Base-by-base conservation (phyloP, 2,888 invertebrate genomes). In the Ligdia adustata region DNA sequence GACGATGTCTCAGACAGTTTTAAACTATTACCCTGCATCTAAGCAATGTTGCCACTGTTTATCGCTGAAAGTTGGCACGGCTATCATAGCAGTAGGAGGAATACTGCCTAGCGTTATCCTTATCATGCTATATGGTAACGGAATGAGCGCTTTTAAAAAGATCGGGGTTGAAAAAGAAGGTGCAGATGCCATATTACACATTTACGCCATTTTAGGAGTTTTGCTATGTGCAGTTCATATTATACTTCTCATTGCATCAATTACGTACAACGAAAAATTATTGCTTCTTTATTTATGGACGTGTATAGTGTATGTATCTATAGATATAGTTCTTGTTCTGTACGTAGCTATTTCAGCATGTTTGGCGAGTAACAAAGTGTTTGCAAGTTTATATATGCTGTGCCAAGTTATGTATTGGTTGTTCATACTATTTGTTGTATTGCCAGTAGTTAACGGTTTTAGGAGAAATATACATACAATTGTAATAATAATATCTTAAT, bases 381-480 rank as follows among this genome's bases (percentile, higher is more conserved):
- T 24, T 5, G 71, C 62, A 6, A 9, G 62, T 0, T 1, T 51
- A 2, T 29, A 69, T 14, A 29, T 69, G 2, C 3, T 65, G 5
- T 32, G 55, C 9, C 62, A 69, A 59, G 0, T 64, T 9, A 14
- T 63, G 1, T 72, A 67, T 44, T 82, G 82, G 79, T 16, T 67
- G 6, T 26, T 68, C 45, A 46, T 76, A 20, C 74, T 70, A 48
- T 7, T 49, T 12, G 63, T 63, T 42, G 34, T 79, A 18, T 64
- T 82, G 12, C 69, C 79, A 6, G 65, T 72, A 9, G 69, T 82
- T 4, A 82, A 82, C 52, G 82, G 82, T 27, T 79, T 75, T 40
- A 74, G 83, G 39, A 64, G 57, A 60, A 79, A 60, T 63, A 79
- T 82, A 57, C 74, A 75, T 32, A 79, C 77, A n/a, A 60, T 81